Conservation (phyloP, 2,797 vertebrate species). For the Xiphophorus birchmanni region DNA sequence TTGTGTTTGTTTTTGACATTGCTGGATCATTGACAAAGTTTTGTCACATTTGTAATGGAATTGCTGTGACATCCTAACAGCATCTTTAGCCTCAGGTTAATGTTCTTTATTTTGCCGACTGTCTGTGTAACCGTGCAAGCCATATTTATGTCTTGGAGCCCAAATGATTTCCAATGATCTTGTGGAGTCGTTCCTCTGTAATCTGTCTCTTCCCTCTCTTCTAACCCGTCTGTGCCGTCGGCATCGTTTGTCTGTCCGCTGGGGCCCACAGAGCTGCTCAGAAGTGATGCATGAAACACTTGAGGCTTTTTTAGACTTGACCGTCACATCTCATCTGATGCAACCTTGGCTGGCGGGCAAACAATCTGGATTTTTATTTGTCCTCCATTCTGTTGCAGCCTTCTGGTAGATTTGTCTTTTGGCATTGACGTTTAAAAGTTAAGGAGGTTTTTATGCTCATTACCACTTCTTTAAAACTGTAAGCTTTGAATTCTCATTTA, state of each 20-base stretch:
- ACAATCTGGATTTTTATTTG: slow-evolving; percentile 15
- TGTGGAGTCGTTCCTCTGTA: background rate
- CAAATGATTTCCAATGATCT: slow-evolving; percentile 13
- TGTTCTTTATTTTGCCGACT: background rate
- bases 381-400: background rate
- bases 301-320: slow-evolving; percentile 8
- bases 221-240: slow-evolving; percentile 1
- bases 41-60: too few species aligned
- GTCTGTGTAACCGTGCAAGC: background rate
- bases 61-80: background rate
- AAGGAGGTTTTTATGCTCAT: background rate
- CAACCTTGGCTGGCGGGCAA: slow-evolving; percentile 11
- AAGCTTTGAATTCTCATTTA: background rate
- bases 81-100: background rate
- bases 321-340: slow-evolving; percentile 14
- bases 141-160: slow-evolving; percentile 3
- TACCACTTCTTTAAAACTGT: background rate
- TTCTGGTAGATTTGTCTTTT: slow-evolving; percentile 13
- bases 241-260: slow-evolving; percentile 10
- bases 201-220: background rate
- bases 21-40: background rate
- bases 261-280: slow-evolving; percentile 11
- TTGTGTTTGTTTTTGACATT: background rate
- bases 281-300: slow-evolving; percentile 8
- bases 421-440: background rate